These are phyloP conservation scores for Druceiella hillmani DNA, from an alignment of 2,888 invertebrate species.

Conservation along the genomic window DNA sequence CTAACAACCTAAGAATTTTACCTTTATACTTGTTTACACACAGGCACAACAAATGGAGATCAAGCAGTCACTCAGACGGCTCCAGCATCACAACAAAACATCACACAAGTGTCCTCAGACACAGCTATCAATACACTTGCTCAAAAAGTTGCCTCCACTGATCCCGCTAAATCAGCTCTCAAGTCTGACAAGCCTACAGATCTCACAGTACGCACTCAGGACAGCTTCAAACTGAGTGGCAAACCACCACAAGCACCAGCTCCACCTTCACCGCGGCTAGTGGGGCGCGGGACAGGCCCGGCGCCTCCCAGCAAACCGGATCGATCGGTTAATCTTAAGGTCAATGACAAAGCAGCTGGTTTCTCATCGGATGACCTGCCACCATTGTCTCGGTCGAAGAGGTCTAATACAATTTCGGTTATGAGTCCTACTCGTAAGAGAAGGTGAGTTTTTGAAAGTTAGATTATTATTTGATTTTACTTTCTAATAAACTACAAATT, in stretches of 20 bases:
- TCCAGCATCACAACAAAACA: not conserved
- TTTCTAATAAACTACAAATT: too few relatives aligned
- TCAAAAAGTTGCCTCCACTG: not conserved
- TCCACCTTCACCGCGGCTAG: slow-evolving; percentile 18
- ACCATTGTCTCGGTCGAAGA: slow-evolving; percentile 50
- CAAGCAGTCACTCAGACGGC: too few relatives aligned
- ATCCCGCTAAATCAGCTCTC: too few relatives aligned
- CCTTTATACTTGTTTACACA: too few relatives aligned
- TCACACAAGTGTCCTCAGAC: not conserved
- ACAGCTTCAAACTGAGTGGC: slow-evolving; percentile 31
- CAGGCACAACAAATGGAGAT: too few relatives aligned
- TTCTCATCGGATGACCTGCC: slow-evolving; percentile 43
- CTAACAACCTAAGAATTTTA: too few relatives aligned
- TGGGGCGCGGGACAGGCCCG: slow-evolving; percentile 12
- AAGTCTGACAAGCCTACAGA: too few relatives aligned
- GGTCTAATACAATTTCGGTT: slow-evolving; percentile 81
- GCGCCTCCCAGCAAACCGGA: slow-evolving; percentile 25
- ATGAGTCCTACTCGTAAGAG: slow-evolving; percentile 63
- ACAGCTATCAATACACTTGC: slow-evolving; percentile 1
- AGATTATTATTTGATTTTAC: too few relatives aligned
- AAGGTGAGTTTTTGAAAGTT: slow-evolving; percentile 13
- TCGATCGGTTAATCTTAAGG: slow-evolving; percentile 14
- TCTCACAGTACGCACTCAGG: slow-evolving; percentile 10
- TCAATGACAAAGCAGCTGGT: slow-evolving; percentile 26
- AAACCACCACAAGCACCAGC: slow-evolving; percentile 43